Base-by-base conservation (phyloP, 1,140 invertebrate genomes). In the Cephus cinctus region DNA sequence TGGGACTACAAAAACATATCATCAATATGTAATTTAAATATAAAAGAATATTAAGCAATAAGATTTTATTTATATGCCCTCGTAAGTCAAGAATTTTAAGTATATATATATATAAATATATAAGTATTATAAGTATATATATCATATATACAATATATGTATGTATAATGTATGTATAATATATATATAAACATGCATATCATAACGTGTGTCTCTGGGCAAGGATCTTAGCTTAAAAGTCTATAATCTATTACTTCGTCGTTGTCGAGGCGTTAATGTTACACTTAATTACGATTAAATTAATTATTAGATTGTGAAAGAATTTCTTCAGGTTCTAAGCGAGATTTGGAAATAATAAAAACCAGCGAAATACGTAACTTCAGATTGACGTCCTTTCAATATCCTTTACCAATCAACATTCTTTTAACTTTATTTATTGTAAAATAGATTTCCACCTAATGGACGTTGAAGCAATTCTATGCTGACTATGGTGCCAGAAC, bases 1-100 rank as follows among this genome's bases (percentile, higher is more conserved):
- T 74, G 73, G 73, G 73, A 76, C 73, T 77, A 77, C 71, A 75
- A 75, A 73, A 76, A 75, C 75, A 77, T 77, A 77, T 77, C 73
- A 77, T 73, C 68, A 57, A n/a, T 73, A 71, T 73, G 56, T 73
- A 72, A 73, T 65, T 66, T 32, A 34, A 52, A 50, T 34, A 58
- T 32, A 47, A 50, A 47, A 57, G 59, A 60, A 58, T 62, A 61
- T 67, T 76, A 75, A 73, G 67, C 71, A 73, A 73, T 75, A 75
- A 76, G 72, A 75, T 71, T 69, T 60, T 71, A 72, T 74, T 71
- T 73, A 71, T 71, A 71, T 71, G 70, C 65, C 65, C 69, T 57
- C 70, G 54, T 55, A 57, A 56, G 31, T 52, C 47, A 49, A 35
- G 5, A 20, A 44, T 20, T 12, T 14, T 41, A 41, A 27, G n/a